phyloP scores from a whole-genome alignment of 2,113 vertebrate species.

The Glareola pratincola region DNA sequence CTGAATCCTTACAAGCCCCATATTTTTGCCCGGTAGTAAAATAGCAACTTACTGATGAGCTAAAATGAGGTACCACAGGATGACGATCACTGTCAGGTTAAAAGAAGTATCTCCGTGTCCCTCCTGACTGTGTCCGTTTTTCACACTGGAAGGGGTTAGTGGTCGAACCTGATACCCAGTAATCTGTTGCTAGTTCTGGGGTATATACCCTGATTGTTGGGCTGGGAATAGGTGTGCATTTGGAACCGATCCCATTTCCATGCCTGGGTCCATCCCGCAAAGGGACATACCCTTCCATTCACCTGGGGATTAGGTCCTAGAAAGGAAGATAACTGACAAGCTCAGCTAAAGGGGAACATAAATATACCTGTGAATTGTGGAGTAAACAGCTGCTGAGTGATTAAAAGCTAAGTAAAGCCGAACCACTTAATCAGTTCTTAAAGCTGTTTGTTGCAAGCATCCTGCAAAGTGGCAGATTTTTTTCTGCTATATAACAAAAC shows the following conservation, averaged over 20 bases:
- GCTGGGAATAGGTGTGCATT: not conserved
- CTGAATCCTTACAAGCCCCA: not conserved
- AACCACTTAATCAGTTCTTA: constrained; percentile 57
- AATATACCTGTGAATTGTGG: not conserved
- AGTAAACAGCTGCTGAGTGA: constrained; percentile 60
- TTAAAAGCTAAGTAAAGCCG: constrained; percentile 59
- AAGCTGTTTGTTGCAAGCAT: constrained; percentile 57
- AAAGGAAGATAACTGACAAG: not conserved
- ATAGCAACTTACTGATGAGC: not conserved
- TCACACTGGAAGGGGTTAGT: not conserved
- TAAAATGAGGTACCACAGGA: not conserved
- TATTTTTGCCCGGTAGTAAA: not conserved
- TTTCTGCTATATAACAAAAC: constrained; percentile 46
- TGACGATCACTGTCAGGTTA: not conserved
- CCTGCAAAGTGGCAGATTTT: constrained; percentile 52
- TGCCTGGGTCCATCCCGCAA: fast-evolving
- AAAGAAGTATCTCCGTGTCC: not conserved
- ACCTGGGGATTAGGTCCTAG: not conserved
- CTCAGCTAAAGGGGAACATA: not conserved
- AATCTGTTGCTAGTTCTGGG: not conserved
- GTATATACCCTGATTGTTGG: not conserved
- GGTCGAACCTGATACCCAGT: not conserved
- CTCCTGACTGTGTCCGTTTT: not conserved
- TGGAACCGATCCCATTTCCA: not conserved
- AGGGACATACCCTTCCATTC: not conserved